Base-by-base conservation (phyloP, 64 coral and sea anemone species). In the Stylophora pistillata region DNA sequence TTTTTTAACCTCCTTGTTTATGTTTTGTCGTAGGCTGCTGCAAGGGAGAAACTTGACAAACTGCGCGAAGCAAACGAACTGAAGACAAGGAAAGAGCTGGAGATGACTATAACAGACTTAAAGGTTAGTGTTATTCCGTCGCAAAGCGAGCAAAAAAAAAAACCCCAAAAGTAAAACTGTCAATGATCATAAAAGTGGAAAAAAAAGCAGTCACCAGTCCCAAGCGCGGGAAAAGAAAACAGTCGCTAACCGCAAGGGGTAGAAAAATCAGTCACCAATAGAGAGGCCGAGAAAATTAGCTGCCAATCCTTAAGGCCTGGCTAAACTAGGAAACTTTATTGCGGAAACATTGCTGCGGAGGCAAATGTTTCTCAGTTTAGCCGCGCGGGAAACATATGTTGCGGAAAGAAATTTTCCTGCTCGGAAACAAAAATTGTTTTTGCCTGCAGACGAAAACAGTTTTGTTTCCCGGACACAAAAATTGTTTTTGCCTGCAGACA, bases 11-110 rank as follows among this genome's bases (percentile, higher is more conserved):
- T 77, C 28, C 2, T 54, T 86, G 21, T 55, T 73, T 53, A 15
- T 16, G 11, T 47, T 57, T 85, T 2, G 17, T 53, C 71, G 17
- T 23, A 96, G 95, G 95, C 95, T 30, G 63, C 88, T 70, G 86
- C 95, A 1, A 80, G 91, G 55, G 91, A 93, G 56, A 89, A 92
- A 32, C 55, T 93, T 0, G 91, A 96, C n/a, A 69, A 85, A 79
- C 86, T 96, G 65, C 91, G 91, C 23, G 95, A 96, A 20, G 71
- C 85, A 72, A 96, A 92, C 53, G 81, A 85, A 12, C 66, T 58
- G 16, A 96, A 90, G 58, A 93, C 91, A 18, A 93, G 89, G 53
- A 90, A 91, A n/a, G 91, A 97, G 33, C 58, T 93, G 30, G 91
- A 97, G 74, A 88, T 93, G 80, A 93, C 54, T 31, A 97, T 97